Base-by-base conservation (phyloP, 2,888 invertebrate species). In the Oxytorus armatus region DNA sequence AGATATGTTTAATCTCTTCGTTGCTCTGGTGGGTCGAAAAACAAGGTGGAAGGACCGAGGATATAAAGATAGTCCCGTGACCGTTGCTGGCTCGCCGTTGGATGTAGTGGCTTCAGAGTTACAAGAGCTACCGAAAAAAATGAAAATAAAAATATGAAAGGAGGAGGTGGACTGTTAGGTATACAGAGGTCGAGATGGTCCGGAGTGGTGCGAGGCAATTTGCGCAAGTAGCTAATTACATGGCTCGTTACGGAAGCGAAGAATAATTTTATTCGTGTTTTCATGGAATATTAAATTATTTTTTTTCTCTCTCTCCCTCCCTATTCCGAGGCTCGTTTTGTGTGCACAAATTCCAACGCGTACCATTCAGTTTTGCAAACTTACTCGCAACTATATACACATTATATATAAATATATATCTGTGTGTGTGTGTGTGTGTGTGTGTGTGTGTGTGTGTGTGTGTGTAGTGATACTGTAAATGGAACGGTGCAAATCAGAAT, bases 191-290 rank as follows among this genome's bases (percentile, higher is more conserved):
- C 33, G 65, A 39, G 69, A 53, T 66, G 57, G 69, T 76, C 77
- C 42, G 21, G n/a, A 81, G 74, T 57, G 55, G 68, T 68, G 57
- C 81, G 69, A 77, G 81, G 83, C 84, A 87, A 87, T 88, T 89
- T 88, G 86, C 83, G 84, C 83, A 81, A 81, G 83, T 81, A 85
- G 86, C 85, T 89, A 89, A 89, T 89, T 88, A 86, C 86, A 84
- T 83, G 82, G 78, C 83, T 86, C 85, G 83, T 87, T 87, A 87
- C 84, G 82, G 81, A 79, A 84, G 80, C 82, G 81, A 68, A 76
- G 82, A 84, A 87, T 86, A 85, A 87, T 87, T 86, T 79, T 65
- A 81, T 81, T 79, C 83, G 80, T 73, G 84, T 86, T 83, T 82
- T 84, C 82, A 66, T 81, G 81, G 69, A 77, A 76, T 82, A 82